Conservation (phyloP, 2,888 invertebrate species). For the Perizoma flavofasciatum region DNA sequence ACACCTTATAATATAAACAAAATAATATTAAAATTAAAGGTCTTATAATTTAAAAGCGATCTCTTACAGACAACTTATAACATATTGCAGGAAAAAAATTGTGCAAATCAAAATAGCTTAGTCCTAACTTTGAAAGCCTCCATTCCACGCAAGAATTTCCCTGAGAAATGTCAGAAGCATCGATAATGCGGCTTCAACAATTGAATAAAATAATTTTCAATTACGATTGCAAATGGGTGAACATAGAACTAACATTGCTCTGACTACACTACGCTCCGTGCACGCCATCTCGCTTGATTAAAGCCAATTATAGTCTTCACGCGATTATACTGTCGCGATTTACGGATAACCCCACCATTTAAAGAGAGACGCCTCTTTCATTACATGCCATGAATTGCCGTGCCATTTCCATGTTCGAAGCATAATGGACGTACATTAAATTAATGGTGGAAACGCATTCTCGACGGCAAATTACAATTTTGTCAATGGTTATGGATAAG, state of each 20-base stretch:
- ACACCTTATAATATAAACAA: too few species aligned
- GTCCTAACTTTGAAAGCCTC: constrained; percentile 19
- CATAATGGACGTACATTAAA: constrained; percentile 58
- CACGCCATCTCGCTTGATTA: constrained; percentile 75
- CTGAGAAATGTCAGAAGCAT: constrained; percentile 38
- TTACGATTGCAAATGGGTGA: constrained; percentile 53
- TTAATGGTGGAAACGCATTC: constrained; percentile 53
- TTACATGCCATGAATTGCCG: constrained; percentile 63
- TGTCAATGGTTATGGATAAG: constrained; percentile 51
- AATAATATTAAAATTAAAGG: too few species aligned
- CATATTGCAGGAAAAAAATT: not conserved
- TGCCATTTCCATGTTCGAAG: constrained; percentile 65
- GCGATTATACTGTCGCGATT: constrained; percentile 72
- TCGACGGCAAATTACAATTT: constrained; percentile 52
- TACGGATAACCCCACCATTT: constrained; percentile 70
- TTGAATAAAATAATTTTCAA: constrained; percentile 52
- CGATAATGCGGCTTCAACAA: constrained; percentile 39
- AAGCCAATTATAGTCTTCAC: constrained; percentile 73
- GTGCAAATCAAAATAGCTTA: constrained; percentile 16
- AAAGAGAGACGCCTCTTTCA: constrained; percentile 68
- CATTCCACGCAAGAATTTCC: constrained; percentile 14
- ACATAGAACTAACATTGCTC: constrained; percentile 50
- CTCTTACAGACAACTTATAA: too few species aligned
- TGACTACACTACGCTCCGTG: constrained; percentile 34
- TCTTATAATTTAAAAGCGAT: too few species aligned